Conservation (phyloP, 2,888 invertebrate species). For the Tanaodytes sp. region DNA sequence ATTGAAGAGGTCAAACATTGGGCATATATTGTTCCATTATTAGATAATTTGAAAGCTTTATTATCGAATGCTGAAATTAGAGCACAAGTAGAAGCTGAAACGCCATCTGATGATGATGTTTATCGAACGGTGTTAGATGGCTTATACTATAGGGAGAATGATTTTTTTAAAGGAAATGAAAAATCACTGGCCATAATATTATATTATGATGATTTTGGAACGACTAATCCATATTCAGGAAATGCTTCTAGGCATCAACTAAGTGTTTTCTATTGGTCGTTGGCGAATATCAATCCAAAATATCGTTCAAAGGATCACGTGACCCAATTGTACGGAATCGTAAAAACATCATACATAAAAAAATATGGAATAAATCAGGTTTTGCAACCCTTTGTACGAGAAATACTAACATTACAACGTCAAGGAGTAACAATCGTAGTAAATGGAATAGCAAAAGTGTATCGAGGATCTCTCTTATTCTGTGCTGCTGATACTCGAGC, state of each 20-base stretch:
- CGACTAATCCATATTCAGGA: constrained; percentile 29
- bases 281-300: no score
- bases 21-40: constrained; percentile 5
- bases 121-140: constrained; percentile 2
- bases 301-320: constrained; percentile 39
- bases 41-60: not conserved
- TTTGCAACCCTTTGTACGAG: constrained; percentile 47
- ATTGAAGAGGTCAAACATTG: not conserved
- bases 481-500: constrained; percentile 53
- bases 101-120: not conserved
- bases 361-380: constrained; percentile 40
- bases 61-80: constrained; percentile 3
- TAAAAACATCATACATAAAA: constrained; percentile 45
- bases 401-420: constrained; percentile 42
- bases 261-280: no score
- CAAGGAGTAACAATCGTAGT: constrained; percentile 38
- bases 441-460: constrained; percentile 24
- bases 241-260: constrained; percentile 27
- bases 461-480: constrained; percentile 50
- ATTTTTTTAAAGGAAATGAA: constrained; percentile 45
- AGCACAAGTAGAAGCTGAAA: not conserved
- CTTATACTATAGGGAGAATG: constrained; percentile 43
- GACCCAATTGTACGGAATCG: constrained; percentile 47
- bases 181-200: constrained; percentile 55
- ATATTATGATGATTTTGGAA: constrained; percentile 49